Evolutionary conservation across 2,797 vertebrate genomes (phyloP).

Genomic region (Onychomys leucogaster): DNA sequence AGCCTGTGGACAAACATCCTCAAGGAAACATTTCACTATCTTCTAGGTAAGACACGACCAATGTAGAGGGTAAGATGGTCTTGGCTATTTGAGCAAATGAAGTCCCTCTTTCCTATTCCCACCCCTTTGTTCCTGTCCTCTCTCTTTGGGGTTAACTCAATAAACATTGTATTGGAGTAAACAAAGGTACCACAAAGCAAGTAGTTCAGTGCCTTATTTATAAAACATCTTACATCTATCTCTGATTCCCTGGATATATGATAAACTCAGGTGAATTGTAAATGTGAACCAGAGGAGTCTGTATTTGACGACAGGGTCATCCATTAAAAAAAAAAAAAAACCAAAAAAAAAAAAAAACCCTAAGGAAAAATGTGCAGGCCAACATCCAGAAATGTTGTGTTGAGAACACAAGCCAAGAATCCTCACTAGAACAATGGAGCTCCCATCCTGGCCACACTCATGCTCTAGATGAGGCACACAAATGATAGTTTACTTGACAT

Average conservation of each 20-base stretch:
- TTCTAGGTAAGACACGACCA: not conserved
- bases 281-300: not conserved
- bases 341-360: not conserved
- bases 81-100: not conserved
- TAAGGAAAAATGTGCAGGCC: not conserved
- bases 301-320: not conserved
- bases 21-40: not conserved
- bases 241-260: not conserved
- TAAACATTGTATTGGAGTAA: not conserved
- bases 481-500: not conserved
- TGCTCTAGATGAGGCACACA: rapidly evolving
- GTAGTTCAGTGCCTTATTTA: not conserved
- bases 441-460: rapidly evolving
- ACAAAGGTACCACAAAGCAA: not conserved
- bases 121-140: not conserved
- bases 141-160: not conserved
- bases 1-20: not conserved
- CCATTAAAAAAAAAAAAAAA: not conserved
- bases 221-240: constrained; percentile 2
- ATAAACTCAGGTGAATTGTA: constrained; percentile 17
- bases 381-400: not conserved
- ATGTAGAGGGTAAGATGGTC: not conserved
- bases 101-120: not conserved
- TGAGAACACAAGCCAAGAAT: not conserved
- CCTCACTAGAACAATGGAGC: not conserved